Percentiles rank a stretch among this genome's conserved stretches.
These are phyloP conservation scores for Thunnus maccoyii DNA, from an alignment of 2,113 vertebrate genomes.

Conservation along the genomic window DNA sequence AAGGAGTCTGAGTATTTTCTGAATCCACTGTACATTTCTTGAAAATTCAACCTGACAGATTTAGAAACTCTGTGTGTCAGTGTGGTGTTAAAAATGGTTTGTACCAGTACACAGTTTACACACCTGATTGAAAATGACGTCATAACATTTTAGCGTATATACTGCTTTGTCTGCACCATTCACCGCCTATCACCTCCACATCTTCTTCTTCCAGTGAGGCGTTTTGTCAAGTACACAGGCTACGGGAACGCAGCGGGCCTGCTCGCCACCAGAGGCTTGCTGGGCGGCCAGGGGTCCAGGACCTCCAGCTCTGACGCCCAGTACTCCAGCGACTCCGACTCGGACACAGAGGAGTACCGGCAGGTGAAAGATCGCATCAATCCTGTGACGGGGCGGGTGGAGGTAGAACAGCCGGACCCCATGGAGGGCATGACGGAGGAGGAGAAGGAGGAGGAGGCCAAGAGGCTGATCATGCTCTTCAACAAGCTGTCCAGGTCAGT, in stretches of 20 bases:
- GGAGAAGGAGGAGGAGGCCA: conserved; percentile 87
- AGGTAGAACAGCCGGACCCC: conserved; percentile 83
- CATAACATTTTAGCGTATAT: no score
- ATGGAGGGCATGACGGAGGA: conserved; percentile 89
- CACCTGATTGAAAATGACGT: no score
- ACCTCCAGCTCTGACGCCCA: conserved; percentile 22
- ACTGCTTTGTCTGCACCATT: background rate
- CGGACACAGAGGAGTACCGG: conserved; percentile 88
- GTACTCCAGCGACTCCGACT: conserved; percentile 88
- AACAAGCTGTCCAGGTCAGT: conserved; percentile 80
- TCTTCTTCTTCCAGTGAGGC: conserved; percentile 75
- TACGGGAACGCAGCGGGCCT: conserved; percentile 88
- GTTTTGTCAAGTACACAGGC: conserved; percentile 89
- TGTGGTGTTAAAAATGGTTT: no score
- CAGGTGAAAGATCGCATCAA: conserved; percentile 84
- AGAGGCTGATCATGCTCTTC: conserved; percentile 84
- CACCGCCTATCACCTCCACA: no score
- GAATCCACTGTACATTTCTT: no score
- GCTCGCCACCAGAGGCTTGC: conserved; percentile 84
- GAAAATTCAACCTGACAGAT: no score
- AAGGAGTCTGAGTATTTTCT: no score
- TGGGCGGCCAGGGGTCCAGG: conserved; percentile 68
- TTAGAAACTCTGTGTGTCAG: no score
- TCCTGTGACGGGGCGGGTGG: conserved; percentile 86
- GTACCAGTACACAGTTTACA: no score